phyloP scores from a whole-genome alignment of 1,140 invertebrate species.

The Zaprionus vittiger region DNA sequence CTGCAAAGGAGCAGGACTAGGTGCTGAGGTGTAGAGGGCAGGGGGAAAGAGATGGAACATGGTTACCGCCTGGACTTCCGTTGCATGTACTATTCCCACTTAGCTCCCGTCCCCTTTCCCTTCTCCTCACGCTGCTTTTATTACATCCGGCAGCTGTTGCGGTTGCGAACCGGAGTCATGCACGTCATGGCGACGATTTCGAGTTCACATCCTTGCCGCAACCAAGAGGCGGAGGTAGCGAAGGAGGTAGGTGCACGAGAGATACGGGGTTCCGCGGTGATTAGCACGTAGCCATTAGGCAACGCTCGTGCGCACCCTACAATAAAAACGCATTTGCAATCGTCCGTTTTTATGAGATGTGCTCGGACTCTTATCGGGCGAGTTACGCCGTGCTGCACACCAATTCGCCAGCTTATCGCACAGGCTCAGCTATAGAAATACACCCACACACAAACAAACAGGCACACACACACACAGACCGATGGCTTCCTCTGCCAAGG shows the following conservation, averaged over 20 bases:
- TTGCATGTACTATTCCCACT: slow-evolving; percentile 11
- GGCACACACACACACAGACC: background rate
- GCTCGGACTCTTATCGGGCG: slow-evolving; percentile 14
- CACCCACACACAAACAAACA: background rate
- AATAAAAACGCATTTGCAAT: slow-evolving; percentile 39
- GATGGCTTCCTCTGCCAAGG: background rate
- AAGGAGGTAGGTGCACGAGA: background rate
- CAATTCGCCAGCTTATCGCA: background rate
- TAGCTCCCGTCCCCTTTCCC: no score
- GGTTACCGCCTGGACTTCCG: slow-evolving; percentile 43
- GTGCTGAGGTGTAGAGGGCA: background rate
- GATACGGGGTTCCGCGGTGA: slow-evolving; percentile 1
- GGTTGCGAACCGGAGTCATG: slow-evolving; percentile 27
- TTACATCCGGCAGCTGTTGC: slow-evolving; percentile 50
- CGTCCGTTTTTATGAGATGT: slow-evolving; percentile 21
- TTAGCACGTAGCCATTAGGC: slow-evolving; percentile 41
- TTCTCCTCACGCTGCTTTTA: slow-evolving; percentile 25
- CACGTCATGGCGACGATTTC: slow-evolving; percentile 26
- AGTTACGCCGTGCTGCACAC: slow-evolving; percentile 2
- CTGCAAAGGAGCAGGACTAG: background rate
- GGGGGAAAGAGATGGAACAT: background rate
- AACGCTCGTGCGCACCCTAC: background rate
- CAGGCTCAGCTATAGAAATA: background rate
- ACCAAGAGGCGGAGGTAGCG: background rate
- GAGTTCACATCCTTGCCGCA: slow-evolving; percentile 15